A percentile compares a stretch with the other conserved stretches of the same genome.
Conservation (phyloP, 2,113 vertebrate species). For the Fregata magnificens region DNA sequence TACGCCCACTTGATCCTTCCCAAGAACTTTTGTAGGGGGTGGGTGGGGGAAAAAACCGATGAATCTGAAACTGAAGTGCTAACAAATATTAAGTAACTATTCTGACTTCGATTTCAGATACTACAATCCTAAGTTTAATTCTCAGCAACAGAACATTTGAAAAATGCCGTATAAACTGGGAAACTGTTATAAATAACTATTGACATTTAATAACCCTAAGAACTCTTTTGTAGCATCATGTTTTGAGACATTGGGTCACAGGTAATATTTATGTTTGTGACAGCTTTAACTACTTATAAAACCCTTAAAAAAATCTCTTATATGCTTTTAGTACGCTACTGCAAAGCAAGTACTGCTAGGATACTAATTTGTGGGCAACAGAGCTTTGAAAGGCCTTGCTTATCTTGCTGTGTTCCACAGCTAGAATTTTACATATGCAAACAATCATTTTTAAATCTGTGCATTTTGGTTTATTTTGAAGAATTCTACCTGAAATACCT, state of each 20-base stretch:
- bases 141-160: not conserved
- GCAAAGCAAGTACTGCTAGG: not conserved
- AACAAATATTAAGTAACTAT: not conserved
- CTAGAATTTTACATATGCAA: not conserved
- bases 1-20: not conserved
- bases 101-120: not conserved
- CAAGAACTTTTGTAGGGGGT: not conserved
- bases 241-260: not conserved
- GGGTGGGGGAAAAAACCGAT: no score
- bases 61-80: not conserved
- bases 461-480: not conserved
- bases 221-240: not conserved
- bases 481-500: not conserved
- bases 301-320: not conserved
- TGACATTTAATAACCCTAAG: not conserved
- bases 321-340: accelerated
- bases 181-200: not conserved
- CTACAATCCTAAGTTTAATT: not conserved
- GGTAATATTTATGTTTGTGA: not conserved
- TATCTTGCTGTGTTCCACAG: not conserved
- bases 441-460: not conserved
- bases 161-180: not conserved
- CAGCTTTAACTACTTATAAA: not conserved
- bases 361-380: not conserved
- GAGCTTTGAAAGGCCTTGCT: not conserved